phyloP scores from a whole-genome alignment of 2,113 vertebrate genomes.

The Lophotis ruficrista region DNA sequence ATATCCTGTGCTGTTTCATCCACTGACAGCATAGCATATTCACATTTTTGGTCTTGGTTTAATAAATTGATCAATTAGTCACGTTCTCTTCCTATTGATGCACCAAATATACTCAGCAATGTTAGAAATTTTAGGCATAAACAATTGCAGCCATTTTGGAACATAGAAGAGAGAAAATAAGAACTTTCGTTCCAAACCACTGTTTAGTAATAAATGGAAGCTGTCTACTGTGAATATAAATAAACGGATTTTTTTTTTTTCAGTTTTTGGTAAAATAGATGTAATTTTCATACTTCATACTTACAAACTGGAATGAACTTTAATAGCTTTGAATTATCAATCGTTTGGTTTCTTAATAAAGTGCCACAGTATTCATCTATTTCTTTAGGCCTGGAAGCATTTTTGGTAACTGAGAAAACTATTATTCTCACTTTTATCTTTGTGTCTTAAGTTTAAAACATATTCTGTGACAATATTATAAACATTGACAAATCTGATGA shows the following conservation, averaged over 20 bases:
- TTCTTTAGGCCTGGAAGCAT: constrained; percentile 4
- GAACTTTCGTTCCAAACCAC: not conserved
- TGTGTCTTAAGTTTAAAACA: constrained; percentile 42
- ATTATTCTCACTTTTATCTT: constrained; percentile 10
- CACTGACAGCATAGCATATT: constrained; percentile 2
- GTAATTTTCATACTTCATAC: not conserved
- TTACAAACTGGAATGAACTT: not conserved
- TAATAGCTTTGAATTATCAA: not conserved
- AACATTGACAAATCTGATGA: constrained; percentile 14
- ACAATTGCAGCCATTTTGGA: not conserved
- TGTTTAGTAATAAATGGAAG: constrained; percentile 20
- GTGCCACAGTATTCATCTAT: constrained; percentile 15
- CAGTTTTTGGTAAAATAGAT: not conserved
- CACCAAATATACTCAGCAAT: not conserved
- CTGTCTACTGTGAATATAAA: not conserved
- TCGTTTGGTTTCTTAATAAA: not conserved
- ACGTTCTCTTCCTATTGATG: not conserved
- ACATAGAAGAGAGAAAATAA: not conserved
- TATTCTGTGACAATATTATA: constrained; percentile 28
- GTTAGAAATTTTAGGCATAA: constrained; percentile 11
- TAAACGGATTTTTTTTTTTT: not conserved
- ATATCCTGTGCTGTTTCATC: constrained; percentile 4
- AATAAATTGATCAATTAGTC: constrained; percentile 25
- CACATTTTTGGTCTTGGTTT: constrained; percentile 16
- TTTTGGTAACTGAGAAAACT: constrained; percentile 19